Percentiles rank a stretch among this genome's conserved stretches.
These are phyloP conservation scores for Ctenopoma kingsleyae DNA, from an alignment of 2,797 vertebrate genomes.

Conservation along the genomic window DNA sequence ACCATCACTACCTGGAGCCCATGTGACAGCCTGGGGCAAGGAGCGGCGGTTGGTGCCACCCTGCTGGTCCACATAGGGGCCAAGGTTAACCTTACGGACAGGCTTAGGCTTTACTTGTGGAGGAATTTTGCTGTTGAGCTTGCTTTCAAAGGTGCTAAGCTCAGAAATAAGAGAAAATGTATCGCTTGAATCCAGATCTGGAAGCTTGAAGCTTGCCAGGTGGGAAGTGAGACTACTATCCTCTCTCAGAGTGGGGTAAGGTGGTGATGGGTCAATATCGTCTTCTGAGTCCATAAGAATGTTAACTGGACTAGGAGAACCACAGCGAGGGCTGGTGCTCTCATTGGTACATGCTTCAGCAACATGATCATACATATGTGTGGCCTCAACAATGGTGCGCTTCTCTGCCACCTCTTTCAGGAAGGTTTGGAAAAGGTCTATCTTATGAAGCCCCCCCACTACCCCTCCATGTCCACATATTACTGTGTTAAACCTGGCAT, in stretches of 20 bases:
- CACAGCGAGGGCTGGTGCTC: conserved; percentile 90
- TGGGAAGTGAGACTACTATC: conserved; percentile 83
- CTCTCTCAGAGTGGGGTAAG: conserved; percentile 88
- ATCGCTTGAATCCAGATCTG: conserved; percentile 91
- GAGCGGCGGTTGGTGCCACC: conserved; percentile 89
- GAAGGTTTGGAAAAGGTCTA: conserved; percentile 92
- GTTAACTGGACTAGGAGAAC: conserved; percentile 92
- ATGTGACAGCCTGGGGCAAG: conserved; percentile 86
- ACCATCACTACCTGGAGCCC: conserved; percentile 88
- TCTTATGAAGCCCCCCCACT: conserved; percentile 88
- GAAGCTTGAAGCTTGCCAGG: conserved; percentile 88
- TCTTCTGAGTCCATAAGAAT: conserved; percentile 93
- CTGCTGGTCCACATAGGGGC: conserved; percentile 87
- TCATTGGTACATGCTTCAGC: conserved; percentile 94
- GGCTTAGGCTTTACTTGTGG: conserved; percentile 95
- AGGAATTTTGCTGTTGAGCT: conserved; percentile 93
- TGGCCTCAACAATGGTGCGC: conserved; percentile 92
- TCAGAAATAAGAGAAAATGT: conserved; percentile 88
- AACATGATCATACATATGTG: conserved; percentile 96
- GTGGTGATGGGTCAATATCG: conserved; percentile 89
- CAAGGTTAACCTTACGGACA: conserved; percentile 87
- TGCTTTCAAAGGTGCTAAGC: conserved; percentile 90
- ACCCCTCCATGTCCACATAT: conserved; percentile 89
- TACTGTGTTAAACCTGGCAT: conserved; percentile 88
- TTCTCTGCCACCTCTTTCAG: conserved; percentile 94